Percentiles rank a stretch among this genome's conserved stretches.
Evolutionary conservation across 1,140 invertebrate species (phyloP).

Genomic region (Drosophila funebris): DNA sequence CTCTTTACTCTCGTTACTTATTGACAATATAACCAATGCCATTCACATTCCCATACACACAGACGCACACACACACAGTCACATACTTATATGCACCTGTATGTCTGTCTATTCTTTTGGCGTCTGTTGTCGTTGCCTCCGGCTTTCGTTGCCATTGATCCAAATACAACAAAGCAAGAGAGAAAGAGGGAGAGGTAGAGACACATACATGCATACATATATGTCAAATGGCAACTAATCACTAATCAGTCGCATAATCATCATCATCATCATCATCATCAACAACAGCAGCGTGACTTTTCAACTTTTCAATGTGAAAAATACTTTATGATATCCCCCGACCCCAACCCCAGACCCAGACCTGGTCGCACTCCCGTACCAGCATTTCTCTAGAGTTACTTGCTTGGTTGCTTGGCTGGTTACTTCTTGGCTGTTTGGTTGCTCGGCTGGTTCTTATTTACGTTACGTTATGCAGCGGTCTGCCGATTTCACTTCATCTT

Average conservation of each 20-base stretch:
- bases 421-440: slow-evolving; percentile 20
- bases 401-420: slow-evolving; percentile 25
- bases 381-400: slow-evolving; percentile 13
- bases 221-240: slow-evolving; percentile 74
- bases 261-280: slow-evolving; percentile 5
- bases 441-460: slow-evolving; percentile 61
- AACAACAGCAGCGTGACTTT: slow-evolving; percentile 35
- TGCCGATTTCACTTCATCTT: slow-evolving; percentile 63
- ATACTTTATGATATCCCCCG: slow-evolving; percentile 35
- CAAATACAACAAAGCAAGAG: slow-evolving; percentile 8
- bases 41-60: slow-evolving; percentile 59
- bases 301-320: slow-evolving; percentile 43
- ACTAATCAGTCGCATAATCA: slow-evolving; percentile 65
- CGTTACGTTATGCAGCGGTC: slow-evolving; percentile 55
- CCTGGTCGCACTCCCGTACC: neutral
- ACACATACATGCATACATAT: slow-evolving; percentile 14
- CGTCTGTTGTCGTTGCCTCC: neutral
- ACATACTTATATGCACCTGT: slow-evolving; percentile 16
- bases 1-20: slow-evolving; percentile 30
- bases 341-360: neutral
- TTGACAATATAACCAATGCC: slow-evolving; percentile 39
- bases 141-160: slow-evolving; percentile 8
- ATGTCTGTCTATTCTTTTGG: slow-evolving; percentile 3
- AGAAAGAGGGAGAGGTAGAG: neutral
- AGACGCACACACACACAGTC: slow-evolving; percentile 18